Base-by-base conservation (phyloP, 1,140 invertebrate species). In the Solen grandis region DNA sequence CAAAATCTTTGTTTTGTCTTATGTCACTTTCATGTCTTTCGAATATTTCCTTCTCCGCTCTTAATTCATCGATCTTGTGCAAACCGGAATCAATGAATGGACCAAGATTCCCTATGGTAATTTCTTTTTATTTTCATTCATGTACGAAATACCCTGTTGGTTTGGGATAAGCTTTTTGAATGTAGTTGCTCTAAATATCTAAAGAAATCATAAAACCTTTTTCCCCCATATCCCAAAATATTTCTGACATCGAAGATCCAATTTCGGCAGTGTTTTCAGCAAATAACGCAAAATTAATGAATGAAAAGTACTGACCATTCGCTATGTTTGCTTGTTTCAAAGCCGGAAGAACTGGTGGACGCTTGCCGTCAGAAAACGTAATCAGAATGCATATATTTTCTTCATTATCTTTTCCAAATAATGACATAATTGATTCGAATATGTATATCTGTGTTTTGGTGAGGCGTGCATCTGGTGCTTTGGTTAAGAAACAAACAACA, bases 371-470 rank as follows among this genome's bases (percentile, higher is more conserved):
- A 25, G 76, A 57, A 74, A 85, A 85, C 16, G 84, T 82, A 36
- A 83, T 69, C 41, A 85, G 22, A 3, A 76, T 19, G 55, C 65
- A 83, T 19, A 85, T 85, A 33, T 85, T 85, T n/a, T 84, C 36
- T 50, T 22, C 68, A 29, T 85, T 77, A 69, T 85, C 79, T 60
- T 85, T 72, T 19, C 84, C 84, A 75, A 85, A 85, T 16, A 85
- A 22, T 3, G 84, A 73, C 35, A 85, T 31, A 38, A 85, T 83
- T 13, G 72, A n/a, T 31, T 85, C n/a, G 29, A 85, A 85, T 16
- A 82, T 65, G 57, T 85, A 85, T 25, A 41, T 55, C 46, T 74
- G 70, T 27, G 55, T 33, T 5, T 46, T n/a, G 14, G 70, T 41
- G 14, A 74, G n/a, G 19, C 70, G 19, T 19, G 66, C 66, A 46